phyloP scores from a whole-genome alignment of 1,140 invertebrate species.

The Wasmannia auropunctata region DNA sequence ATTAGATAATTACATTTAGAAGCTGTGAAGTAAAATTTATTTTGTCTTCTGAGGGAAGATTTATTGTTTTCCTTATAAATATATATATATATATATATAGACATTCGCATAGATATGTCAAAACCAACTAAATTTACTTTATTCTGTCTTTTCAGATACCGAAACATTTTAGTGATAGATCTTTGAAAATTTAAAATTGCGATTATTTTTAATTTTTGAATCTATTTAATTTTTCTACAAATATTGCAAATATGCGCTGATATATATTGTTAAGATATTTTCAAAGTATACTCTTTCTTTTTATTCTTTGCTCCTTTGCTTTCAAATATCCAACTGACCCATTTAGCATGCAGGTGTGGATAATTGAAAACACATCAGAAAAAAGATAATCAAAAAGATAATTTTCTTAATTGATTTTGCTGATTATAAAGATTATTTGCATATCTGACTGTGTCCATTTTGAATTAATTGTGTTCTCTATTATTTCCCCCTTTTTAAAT shows the following conservation, averaged over 20 bases:
- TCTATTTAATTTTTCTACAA: not conserved
- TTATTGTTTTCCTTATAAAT: not conserved
- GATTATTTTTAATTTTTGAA: not conserved
- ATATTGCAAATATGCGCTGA: not conserved
- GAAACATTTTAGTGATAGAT: not conserved
- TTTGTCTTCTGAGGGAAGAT: not conserved
- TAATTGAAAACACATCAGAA: not conserved
- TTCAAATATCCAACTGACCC: not conserved
- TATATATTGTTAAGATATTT: not conserved
- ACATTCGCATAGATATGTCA: too few relatives aligned
- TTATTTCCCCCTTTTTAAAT: not conserved
- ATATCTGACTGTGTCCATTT: not conserved
- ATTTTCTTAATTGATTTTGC: not conserved
- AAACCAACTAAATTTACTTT: not conserved
- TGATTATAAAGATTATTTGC: not conserved
- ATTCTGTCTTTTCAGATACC: not conserved
- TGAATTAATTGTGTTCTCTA: not conserved
- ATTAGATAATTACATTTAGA: not conserved
- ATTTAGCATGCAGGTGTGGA: not conserved
- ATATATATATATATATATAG: not conserved
- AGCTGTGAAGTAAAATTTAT: not conserved
- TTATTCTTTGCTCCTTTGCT: not conserved
- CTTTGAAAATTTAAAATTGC: not conserved
- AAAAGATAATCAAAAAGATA: slow-evolving; percentile 1
- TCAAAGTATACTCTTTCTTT: not conserved